Evolutionary conservation across 2,113 vertebrate genomes (phyloP).

Genomic region (Centropristis striata): DNA sequence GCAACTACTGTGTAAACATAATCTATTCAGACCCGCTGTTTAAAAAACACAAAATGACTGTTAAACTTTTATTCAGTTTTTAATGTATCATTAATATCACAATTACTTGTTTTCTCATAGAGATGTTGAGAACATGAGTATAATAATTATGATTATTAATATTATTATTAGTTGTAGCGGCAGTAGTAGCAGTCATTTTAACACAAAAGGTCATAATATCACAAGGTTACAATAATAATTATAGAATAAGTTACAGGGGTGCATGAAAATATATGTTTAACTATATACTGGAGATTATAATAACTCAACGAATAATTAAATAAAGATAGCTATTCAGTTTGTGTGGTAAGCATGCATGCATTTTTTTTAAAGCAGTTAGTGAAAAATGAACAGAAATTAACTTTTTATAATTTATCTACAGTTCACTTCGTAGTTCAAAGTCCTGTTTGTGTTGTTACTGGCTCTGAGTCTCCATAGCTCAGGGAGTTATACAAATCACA

Average conservation of each 20-base stretch:
- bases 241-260: conserved; percentile 10
- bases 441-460: conserved; percentile 56
- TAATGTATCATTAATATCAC: neutral
- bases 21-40: conserved; percentile 17
- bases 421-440: conserved; percentile 19
- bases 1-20: conserved; percentile 27
- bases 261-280: neutral
- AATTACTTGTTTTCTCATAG: neutral
- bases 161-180: neutral
- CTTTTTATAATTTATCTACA: conserved; percentile 24
- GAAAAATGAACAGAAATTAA: conserved; percentile 1
- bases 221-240: conserved; percentile 40
- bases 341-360: neutral
- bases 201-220: conserved; percentile 15
- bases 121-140: neutral
- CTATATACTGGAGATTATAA: neutral
- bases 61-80: neutral
- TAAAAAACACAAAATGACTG: conserved; percentile 17
- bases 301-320: conserved; percentile 16
- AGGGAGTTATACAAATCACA: conserved; percentile 51
- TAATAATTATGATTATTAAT: neutral
- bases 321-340: conserved; percentile 19
- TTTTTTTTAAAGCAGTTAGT: conserved; percentile 2
- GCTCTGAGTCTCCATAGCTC: conserved; percentile 36
- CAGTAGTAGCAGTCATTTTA: neutral